Percentiles rank a stretch among this genome's conserved stretches.
Evolutionary conservation across 2,888 invertebrate genomes (phyloP).

Genomic region (Camponotus fellah): DNA sequence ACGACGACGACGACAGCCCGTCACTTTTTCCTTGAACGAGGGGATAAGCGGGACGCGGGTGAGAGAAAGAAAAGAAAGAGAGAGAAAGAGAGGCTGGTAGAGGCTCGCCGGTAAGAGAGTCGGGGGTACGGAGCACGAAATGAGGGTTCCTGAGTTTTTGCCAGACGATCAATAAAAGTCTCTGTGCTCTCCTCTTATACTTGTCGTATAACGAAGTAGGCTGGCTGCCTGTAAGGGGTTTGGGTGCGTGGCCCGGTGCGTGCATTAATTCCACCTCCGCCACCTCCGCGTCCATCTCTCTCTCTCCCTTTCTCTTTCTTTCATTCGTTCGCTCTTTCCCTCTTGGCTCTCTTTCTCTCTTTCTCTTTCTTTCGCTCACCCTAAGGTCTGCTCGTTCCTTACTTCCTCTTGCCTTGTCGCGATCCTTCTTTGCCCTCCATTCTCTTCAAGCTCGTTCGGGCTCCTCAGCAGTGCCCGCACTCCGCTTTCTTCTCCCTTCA

Average conservation of each 20-base stretch:
- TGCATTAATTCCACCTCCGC: constrained; percentile 83
- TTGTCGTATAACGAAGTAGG: constrained; percentile 85
- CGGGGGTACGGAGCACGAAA: constrained; percentile 85
- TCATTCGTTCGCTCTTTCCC: constrained; percentile 54
- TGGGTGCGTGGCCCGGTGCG: constrained; percentile 84
- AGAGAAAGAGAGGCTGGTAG: constrained; percentile 64
- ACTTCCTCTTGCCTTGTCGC: constrained; percentile 50
- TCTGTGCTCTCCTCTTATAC: constrained; percentile 85
- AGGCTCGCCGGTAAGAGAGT: constrained; percentile 75
- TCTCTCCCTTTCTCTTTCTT: constrained; percentile 38
- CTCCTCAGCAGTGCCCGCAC: constrained; percentile 59
- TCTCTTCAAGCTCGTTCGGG: constrained; percentile 70
- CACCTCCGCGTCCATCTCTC: constrained; percentile 68
- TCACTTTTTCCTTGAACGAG: constrained; percentile 78
- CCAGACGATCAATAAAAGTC: constrained; percentile 86
- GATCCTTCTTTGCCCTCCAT: constrained; percentile 64
- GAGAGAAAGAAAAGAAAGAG: constrained; percentile 57
- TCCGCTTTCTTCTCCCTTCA: constrained; percentile 69
- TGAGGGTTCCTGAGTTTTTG: constrained; percentile 86
- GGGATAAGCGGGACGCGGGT: constrained; percentile 69
- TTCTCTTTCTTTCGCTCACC: constrained; percentile 61
- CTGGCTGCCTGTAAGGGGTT: constrained; percentile 80
- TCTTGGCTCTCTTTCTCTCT: constrained; percentile 26
- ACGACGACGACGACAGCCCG: constrained; percentile 79
- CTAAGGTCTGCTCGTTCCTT: constrained; percentile 53